phyloP scores from a whole-genome alignment of 2,888 invertebrate genomes.

The Sarcophaga rosellei region DNA sequence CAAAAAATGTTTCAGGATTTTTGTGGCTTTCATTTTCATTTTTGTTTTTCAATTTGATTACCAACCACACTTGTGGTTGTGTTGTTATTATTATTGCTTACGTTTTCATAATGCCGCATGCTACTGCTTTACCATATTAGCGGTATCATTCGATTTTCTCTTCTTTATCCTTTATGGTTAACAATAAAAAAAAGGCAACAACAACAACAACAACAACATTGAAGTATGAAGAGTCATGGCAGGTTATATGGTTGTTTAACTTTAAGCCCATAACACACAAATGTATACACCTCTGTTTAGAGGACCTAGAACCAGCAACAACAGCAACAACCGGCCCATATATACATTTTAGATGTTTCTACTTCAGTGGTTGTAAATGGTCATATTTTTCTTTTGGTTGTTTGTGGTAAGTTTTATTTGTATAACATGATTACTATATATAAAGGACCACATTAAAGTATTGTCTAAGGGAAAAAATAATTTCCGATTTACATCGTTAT shows the following conservation, averaged over 20 bases:
- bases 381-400: conserved; percentile 4
- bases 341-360: conserved; percentile 53
- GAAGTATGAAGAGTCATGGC: conserved; percentile 30
- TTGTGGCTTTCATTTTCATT: background rate
- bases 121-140: conserved; percentile 58
- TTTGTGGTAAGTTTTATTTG: conserved; percentile 35
- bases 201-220: background rate
- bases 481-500: background rate
- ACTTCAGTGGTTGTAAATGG: conserved; percentile 66
- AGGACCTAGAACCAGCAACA: background rate
- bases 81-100: conserved; percentile 31
- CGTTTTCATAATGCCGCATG: conserved; percentile 34
- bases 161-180: conserved; percentile 32
- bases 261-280: conserved; percentile 1
- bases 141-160: conserved; percentile 49
- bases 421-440: conserved; percentile 35
- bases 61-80: background rate
- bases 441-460: conserved; percentile 28
- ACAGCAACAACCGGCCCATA: background rate
- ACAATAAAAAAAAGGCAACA: background rate
- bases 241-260: conserved; percentile 48
- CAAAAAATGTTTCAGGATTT: conserved; percentile 27
- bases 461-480: conserved; percentile 22
- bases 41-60: conserved; percentile 49
- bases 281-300: background rate